Evolutionary conservation across 2,888 invertebrate genomes (phyloP), one percentile per base, ranked within the genome.

Genomic region (Drosophila mulleri): DNA sequence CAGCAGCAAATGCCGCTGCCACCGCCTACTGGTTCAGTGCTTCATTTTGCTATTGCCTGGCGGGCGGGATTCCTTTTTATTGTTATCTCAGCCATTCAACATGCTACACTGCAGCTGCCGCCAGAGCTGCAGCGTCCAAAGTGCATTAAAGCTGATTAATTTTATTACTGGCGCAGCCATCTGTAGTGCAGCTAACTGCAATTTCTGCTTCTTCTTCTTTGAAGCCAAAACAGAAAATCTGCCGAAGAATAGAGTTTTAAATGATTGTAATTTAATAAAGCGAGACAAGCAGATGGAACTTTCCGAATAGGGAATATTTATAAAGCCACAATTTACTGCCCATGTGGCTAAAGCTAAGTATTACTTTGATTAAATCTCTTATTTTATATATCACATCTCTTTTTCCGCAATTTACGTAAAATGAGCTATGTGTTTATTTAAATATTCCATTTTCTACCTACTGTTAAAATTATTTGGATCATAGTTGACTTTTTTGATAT

Each of bases 61-160:
- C 59, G 78, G 78, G 63, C 70, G 69, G 82, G 77, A 87, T 75
- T 84, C 70, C 75, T 74, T 80, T 88, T 88, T 86, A 88, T 86
- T 86, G 84, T 88, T 88, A 88, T 85, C 88, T 80, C 62, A 85
- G 80, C 59, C 83, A 84, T 87, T 84, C 83, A 79, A 73, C 81
- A 66, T 81, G 67, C 50, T 39, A 37, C 45, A n/a, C 47, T 39
- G 62, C 54, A 20, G 56, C 64, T 45, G 54, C 42, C 18, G 58
- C 47, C 37, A 2, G 23, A 54, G 47, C 48, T 44, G 75, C 58
- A 45, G 45, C 67, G 63, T 26, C 56, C 54, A 65, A 76, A 82
- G 85, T 87, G 85, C 81, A 84, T 84, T 84, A 87, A 87, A 84
- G 88, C 80, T 84, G 88, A 84, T 84, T 87, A 87, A 87, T 87